These are phyloP conservation scores for rabbit (Oryctolagus cuniculus) DNA, from an alignment of 2,113 vertebrate genomes.

Conservation along the genomic window mOryCun1.1 NC_091432.1:149991501-149992000, in stretches of 20 bases:
- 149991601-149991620: neutral
- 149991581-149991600: neutral
- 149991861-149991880: neutral
- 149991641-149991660: neutral
- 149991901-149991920: neutral
- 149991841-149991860: too few species aligned
- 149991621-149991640: neutral
- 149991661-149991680: neutral
- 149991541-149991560: neutral
- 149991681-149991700: neutral
- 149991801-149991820: neutral
- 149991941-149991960: neutral
- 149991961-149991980: neutral
- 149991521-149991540: neutral
- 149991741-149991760: neutral
- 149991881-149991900: neutral
- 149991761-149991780: neutral
- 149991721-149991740: neutral
- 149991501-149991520: neutral
- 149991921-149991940: neutral
- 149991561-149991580: neutral
- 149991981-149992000: neutral
- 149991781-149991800: rapidly evolving
- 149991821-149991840: neutral
- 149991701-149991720: neutral